These are phyloP conservation scores for Trichomycterus rosablanca DNA, from an alignment of 2,113 vertebrate genomes.

Conservation along the genomic window DNA sequence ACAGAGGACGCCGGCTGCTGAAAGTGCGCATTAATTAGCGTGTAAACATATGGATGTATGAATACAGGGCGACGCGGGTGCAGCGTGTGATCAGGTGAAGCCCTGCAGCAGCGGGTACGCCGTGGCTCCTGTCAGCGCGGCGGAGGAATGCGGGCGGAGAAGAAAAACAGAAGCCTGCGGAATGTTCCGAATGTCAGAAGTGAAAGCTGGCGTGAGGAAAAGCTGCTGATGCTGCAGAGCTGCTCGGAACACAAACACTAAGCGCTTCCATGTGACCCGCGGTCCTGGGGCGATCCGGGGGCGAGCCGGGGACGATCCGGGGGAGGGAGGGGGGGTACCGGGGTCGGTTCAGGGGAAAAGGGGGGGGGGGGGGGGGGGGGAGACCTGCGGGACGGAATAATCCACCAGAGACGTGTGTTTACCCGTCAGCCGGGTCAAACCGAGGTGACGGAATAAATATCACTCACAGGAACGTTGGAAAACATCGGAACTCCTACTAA, in stretches of 20 bases:
- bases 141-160: slow-evolving; percentile 21
- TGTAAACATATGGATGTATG: too few relatives aligned
- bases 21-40: slow-evolving; percentile 20
- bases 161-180: slow-evolving; percentile 23
- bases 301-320: too few relatives aligned
- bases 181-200: slow-evolving; percentile 22
- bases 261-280: slow-evolving; percentile 27
- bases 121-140: slow-evolving; percentile 2
- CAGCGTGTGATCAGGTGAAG: slow-evolving; percentile 22
- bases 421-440: too few relatives aligned
- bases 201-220: slow-evolving; percentile 42
- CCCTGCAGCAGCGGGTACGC: slow-evolving; percentile 23
- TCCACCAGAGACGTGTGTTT: too few relatives aligned
- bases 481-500: too few relatives aligned
- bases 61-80: background rate
- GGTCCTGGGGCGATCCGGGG: background rate
- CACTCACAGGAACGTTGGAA: too few relatives aligned
- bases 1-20: too few relatives aligned
- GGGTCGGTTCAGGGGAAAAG: too few relatives aligned
- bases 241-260: slow-evolving; percentile 10
- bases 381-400: too few relatives aligned
- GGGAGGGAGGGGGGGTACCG: too few relatives aligned
- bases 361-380: too few relatives aligned
- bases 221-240: slow-evolving; percentile 10
- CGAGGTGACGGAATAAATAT: too few relatives aligned